Evolutionary conservation across 2,797 vertebrate genomes (phyloP).

Genomic region (Neosilurus mollespiculum): DNA sequence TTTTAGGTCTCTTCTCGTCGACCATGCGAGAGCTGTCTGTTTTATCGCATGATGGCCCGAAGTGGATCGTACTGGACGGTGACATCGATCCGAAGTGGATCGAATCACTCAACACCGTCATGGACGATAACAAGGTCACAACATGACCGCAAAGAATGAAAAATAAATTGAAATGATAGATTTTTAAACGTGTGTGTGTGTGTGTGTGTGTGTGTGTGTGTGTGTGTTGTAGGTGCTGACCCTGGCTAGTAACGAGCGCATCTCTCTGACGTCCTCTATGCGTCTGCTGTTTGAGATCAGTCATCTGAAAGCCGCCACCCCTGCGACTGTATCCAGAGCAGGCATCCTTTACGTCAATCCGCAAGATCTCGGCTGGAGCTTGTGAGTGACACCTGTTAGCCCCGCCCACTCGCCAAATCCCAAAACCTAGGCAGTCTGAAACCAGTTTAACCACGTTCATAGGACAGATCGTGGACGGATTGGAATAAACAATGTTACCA

Average conservation of each 20-base stretch:
- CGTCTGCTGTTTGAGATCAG: constrained; percentile 80
- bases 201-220: constrained; percentile 16
- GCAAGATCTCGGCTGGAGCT: constrained; percentile 79
- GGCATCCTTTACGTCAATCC: constrained; percentile 76
- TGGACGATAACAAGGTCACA: constrained; percentile 79
- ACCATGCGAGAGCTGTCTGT: constrained; percentile 77
- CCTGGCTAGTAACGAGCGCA: constrained; percentile 76
- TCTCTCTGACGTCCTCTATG: constrained; percentile 74
- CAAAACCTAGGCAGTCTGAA: not conserved
- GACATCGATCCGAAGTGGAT: constrained; percentile 81
- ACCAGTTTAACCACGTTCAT: not conserved
- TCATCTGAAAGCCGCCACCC: constrained; percentile 74
- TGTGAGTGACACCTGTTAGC: constrained; percentile 62
- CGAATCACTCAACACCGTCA: constrained; percentile 79
- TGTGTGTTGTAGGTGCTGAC: constrained; percentile 70
- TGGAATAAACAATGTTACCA: not conserved
- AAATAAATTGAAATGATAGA: not conserved
- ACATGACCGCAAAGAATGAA: not conserved
- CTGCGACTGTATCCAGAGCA: constrained; percentile 76
- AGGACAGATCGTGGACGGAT: not conserved
- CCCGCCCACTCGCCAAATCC: not conserved
- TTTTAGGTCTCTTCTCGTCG: constrained; percentile 72
- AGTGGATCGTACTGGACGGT: constrained; percentile 80
- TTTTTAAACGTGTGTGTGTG: not conserved
- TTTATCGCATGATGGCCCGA: constrained; percentile 67